Conservation (phyloP, 2,888 invertebrate genomes). For the Chalcis sispes region DNA sequence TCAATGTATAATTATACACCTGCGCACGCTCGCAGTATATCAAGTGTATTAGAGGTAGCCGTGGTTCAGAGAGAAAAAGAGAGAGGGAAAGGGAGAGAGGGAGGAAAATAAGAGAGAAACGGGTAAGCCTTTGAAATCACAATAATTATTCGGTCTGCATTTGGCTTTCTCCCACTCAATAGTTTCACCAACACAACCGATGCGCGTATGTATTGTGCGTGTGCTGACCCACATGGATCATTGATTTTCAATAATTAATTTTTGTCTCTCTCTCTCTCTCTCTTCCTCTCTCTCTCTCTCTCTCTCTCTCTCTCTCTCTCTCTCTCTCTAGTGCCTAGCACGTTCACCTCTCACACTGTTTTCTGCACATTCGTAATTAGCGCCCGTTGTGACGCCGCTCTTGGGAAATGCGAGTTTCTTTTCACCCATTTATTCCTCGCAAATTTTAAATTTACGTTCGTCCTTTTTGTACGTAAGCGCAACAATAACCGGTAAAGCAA, state of each 20-base stretch:
- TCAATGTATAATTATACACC: conserved; percentile 22
- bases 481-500: not conserved
- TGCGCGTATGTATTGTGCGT: conserved; percentile 19
- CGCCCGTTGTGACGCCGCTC: no score
- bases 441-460: not conserved
- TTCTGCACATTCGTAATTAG: no score
- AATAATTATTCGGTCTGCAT: conserved; percentile 48
- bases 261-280: conserved; percentile 3
- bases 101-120: not conserved
- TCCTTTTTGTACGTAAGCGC: not conserved
- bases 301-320: not conserved
- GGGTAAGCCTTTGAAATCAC: conserved; percentile 30
- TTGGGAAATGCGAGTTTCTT: no score
- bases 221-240: conserved; percentile 29
- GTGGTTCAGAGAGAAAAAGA: not conserved
- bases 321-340: not conserved
- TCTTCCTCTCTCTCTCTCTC: conserved; percentile 4
- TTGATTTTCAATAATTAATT: conserved; percentile 56
- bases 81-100: not conserved
- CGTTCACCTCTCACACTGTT: no score
- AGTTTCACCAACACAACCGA: no score
- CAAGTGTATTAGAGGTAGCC: not conserved
- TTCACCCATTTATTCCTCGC: not conserved
- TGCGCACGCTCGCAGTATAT: no score
- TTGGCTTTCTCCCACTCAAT: no score